phyloP scores from a whole-genome alignment of 2,113 vertebrate genomes.

The Glaucidium brasilianum region DNA sequence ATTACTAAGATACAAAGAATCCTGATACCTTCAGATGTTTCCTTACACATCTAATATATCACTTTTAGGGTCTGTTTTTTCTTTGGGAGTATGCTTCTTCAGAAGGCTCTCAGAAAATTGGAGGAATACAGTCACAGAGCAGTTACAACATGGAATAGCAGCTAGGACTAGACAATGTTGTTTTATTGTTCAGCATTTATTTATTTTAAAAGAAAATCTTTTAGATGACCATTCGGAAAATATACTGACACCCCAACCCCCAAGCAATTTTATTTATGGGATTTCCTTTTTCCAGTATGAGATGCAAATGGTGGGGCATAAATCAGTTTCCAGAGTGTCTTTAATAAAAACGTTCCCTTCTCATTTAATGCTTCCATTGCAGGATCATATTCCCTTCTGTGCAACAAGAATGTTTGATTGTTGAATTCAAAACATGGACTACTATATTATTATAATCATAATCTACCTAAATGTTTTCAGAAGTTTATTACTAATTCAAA shows the following conservation, averaged over 20 bases:
- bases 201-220: conserved; percentile 47
- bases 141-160: conserved; percentile 16
- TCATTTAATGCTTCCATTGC: conserved; percentile 16
- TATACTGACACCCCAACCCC: neutral
- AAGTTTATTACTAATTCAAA: neutral
- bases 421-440: neutral
- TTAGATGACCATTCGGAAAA: conserved; percentile 28
- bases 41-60: neutral
- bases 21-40: neutral
- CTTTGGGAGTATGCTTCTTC: neutral
- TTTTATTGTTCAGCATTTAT: conserved; percentile 33
- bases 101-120: neutral
- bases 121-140: neutral
- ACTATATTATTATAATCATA: neutral
- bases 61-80: neutral
- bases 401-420: neutral
- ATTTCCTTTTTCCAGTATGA: neutral
- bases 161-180: neutral
- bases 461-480: neutral
- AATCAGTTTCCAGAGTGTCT: conserved; percentile 49
- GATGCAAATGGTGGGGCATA: conserved; percentile 8
- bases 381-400: neutral
- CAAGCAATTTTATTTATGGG: conserved; percentile 58
- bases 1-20: neutral
- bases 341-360: conserved; percentile 47